phyloP scores from a whole-genome alignment of 1,140 invertebrate species.

The Proales similis region DNA sequence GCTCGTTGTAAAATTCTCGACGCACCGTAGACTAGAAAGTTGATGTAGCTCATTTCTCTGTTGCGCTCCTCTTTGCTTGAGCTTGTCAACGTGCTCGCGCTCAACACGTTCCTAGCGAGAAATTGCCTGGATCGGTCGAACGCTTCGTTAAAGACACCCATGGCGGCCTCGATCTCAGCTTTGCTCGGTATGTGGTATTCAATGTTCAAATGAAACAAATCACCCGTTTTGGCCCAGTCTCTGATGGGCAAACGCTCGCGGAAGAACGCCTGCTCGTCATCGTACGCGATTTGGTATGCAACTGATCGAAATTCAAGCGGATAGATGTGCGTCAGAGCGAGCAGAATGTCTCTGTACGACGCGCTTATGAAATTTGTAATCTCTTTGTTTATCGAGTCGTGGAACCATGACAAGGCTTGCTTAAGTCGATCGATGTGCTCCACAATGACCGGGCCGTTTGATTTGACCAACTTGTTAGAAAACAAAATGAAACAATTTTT shows the following conservation, averaged over 20 bases:
- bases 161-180: conserved; percentile 62
- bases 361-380: conserved; percentile 58
- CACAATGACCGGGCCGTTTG: conserved; percentile 59
- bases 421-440: conserved; percentile 60
- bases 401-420: conserved; percentile 59
- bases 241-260: conserved; percentile 66
- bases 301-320: conserved; percentile 62
- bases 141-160: conserved; percentile 54
- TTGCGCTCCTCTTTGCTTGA: conserved; percentile 34
- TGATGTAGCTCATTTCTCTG: conserved; percentile 34
- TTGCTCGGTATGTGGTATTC: conserved; percentile 69
- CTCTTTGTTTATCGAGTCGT: conserved; percentile 61
- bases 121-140: conserved; percentile 37
- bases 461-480: conserved; percentile 55
- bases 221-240: conserved; percentile 70
- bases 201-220: conserved; percentile 62
- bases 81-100: background rate
- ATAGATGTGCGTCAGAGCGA: conserved; percentile 58
- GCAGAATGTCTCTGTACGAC: conserved; percentile 56
- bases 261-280: conserved; percentile 60
- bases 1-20: conserved; percentile 40
- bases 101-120: conserved; percentile 2
- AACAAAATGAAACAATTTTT: conserved; percentile 38
- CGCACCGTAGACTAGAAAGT: conserved; percentile 39
- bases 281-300: conserved; percentile 44